A percentile compares a stretch with the other conserved stretches of the same genome.
Evolutionary conservation across 1,140 invertebrate genomes (phyloP).

Genomic region (Cyclina sinensis): DNA sequence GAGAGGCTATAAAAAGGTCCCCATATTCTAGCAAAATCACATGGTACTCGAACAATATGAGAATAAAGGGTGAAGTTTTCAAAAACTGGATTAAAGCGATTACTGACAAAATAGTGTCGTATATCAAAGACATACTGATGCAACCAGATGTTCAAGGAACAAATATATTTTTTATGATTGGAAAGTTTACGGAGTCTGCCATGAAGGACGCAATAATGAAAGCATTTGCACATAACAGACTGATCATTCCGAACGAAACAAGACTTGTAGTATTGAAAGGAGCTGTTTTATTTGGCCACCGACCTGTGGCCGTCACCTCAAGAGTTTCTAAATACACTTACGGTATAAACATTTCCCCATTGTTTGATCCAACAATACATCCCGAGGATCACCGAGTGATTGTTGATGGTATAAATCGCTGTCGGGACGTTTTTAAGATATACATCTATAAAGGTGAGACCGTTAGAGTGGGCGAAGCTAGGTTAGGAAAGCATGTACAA

Average conservation of each 20-base stretch:
- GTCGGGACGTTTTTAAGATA: constrained; percentile 61
- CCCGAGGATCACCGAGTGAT: constrained; percentile 43
- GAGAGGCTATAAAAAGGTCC: constrained; percentile 60
- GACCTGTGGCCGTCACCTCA: constrained; percentile 39
- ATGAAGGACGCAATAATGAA: constrained; percentile 58
- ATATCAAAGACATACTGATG: constrained; percentile 61
- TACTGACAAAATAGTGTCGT: constrained; percentile 25
- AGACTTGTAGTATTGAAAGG: constrained; percentile 58
- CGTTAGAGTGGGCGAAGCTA: constrained; percentile 42
- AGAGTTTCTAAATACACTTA: constrained; percentile 64
- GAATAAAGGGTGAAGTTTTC: constrained; percentile 63
- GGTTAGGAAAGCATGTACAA: constrained; percentile 59
- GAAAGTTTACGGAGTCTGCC: constrained; percentile 62
- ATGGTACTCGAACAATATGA: constrained; percentile 63
- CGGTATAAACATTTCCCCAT: constrained; percentile 58
- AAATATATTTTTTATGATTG: constrained; percentile 64
- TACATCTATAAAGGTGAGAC: constrained; percentile 51
- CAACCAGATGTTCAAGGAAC: constrained; percentile 45
- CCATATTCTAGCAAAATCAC: constrained; percentile 63
- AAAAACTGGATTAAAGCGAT: constrained; percentile 49
- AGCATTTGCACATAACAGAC: constrained; percentile 34
- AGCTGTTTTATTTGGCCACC: constrained; percentile 65
- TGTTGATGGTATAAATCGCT: constrained; percentile 45
- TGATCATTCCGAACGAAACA: constrained; percentile 58
- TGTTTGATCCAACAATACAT: constrained; percentile 53